Evolutionary conservation across 2,888 invertebrate genomes (phyloP), one percentile per base, ranked within the genome.

Genomic region (Eumacrocentrus americanus): DNA sequence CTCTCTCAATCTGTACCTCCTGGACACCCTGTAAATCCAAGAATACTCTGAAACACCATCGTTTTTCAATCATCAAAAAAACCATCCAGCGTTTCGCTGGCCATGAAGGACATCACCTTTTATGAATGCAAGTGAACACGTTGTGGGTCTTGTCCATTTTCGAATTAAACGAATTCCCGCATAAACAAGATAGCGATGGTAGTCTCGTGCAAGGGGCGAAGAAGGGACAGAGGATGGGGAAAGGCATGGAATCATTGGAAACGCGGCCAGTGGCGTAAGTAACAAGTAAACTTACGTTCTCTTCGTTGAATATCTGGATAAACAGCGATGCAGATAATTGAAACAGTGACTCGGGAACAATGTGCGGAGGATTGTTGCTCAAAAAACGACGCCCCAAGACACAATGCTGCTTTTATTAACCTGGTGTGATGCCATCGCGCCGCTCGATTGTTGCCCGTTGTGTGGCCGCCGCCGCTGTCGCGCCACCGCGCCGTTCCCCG

Each of bases 221-320:
- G 34, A 29, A 29, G 61, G 58, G 65, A 53, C 58, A 66, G 42
- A 53, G 61, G 62, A 35, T 44, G 58, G n/a, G 62, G 63, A 48
- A 58, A 64, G 61, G 61, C 65, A 64, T 64, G 65, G 64, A 61
- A 60, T 62, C 59, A 60, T 73, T 71, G 67, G 66, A 70, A 72
- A 71, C 68, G 70, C 69, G 67, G 67, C 67, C 72, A 72, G 69
- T 70, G 68, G 66, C 67, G 69, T 69, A 67, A 70, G 65, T 64
- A 69, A 68, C 67, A 56, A 63, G 61, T 42, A 35, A 46, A 56
- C 50, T 54, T 51, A 51, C 44, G 29, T 25, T 51, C 11, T 56
- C 35, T 14, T 20, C 22, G 11, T 25, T 9, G 25, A 51, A 34
- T 14, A 18, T 12, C 12, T 47, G 29, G 6, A 11, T 40, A 38